Conservation (phyloP, 2,113 vertebrate genomes). For the Nerophis lumbriciformis region DNA sequence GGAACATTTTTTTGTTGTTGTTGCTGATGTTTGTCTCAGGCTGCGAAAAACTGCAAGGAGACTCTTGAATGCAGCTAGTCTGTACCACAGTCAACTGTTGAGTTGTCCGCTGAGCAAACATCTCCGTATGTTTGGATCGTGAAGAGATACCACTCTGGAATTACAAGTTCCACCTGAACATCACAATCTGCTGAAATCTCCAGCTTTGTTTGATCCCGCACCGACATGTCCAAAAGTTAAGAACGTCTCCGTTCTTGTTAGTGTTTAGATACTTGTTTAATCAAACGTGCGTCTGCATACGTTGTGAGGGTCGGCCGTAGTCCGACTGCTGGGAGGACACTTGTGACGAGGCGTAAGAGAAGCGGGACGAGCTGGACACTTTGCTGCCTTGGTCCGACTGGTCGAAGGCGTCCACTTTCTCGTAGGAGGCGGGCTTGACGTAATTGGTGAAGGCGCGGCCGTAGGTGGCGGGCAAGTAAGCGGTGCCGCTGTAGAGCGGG, state of each 20-base stretch:
- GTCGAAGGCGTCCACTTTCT: slow-evolving; percentile 78
- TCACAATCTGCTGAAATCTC: slow-evolving; percentile 46
- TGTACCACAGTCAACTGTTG: slow-evolving; percentile 33
- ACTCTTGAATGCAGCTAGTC: slow-evolving; percentile 52
- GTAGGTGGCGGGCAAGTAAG: slow-evolving; percentile 80
- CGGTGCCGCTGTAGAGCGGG: slow-evolving; percentile 71
- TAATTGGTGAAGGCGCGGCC: slow-evolving; percentile 84
- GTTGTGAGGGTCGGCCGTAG: slow-evolving; percentile 78
- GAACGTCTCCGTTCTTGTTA: slow-evolving; percentile 54
- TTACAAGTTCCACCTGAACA: slow-evolving; percentile 38
- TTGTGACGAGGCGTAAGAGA: slow-evolving; percentile 83
- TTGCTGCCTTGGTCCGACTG: slow-evolving; percentile 78
- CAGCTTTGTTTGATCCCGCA: slow-evolving; percentile 36
- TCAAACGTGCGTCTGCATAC: slow-evolving; percentile 93
- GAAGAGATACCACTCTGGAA: slow-evolving; percentile 39
- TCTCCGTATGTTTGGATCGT: slow-evolving; percentile 44
- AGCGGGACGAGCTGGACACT: slow-evolving; percentile 75
- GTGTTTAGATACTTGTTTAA: slow-evolving; percentile 35
- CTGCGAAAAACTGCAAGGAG: slow-evolving; percentile 38
- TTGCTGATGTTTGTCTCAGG: slow-evolving; percentile 39
- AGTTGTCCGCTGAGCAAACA: slow-evolving; percentile 24
- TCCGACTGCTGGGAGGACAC: slow-evolving; percentile 78
- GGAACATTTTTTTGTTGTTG: slow-evolving; percentile 52
- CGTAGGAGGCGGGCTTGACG: slow-evolving; percentile 76
- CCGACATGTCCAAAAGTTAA: slow-evolving; percentile 44